Evolutionary conservation across 2,888 invertebrate species (phyloP).

Genomic region (Parascotia fuliginaria): DNA sequence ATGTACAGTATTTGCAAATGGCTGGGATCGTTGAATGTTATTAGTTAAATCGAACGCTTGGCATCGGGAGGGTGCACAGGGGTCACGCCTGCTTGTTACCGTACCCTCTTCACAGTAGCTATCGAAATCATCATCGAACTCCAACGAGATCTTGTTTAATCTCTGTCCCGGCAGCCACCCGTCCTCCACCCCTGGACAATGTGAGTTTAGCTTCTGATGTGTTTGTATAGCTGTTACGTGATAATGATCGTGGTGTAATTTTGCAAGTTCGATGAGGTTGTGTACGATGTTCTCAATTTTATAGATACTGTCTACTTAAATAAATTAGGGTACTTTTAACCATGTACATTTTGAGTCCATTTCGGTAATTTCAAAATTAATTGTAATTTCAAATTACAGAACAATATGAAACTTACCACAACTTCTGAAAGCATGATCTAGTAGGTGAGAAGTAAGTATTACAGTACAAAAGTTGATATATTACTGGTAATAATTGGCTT

Average conservation of each 20-base stretch:
- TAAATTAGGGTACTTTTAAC: neutral
- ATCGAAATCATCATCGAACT: slow-evolving; percentile 83
- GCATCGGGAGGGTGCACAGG: slow-evolving; percentile 64
- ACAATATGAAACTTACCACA: slow-evolving; percentile 57
- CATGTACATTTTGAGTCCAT: too few species aligned
- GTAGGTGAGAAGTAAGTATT: slow-evolving; percentile 18
- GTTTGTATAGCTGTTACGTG: slow-evolving; percentile 50
- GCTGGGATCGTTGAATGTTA: slow-evolving; percentile 45
- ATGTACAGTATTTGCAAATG: slow-evolving; percentile 52
- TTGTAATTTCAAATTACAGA: slow-evolving; percentile 13
- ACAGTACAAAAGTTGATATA: slow-evolving; percentile 1
- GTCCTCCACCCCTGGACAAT: slow-evolving; percentile 80
- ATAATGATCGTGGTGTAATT: slow-evolving; percentile 51
- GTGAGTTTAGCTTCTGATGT: slow-evolving; percentile 71
- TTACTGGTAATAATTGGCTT: neutral
- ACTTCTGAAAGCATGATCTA: slow-evolving; percentile 53
- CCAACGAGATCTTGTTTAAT: slow-evolving; percentile 82
- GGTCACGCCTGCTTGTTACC: slow-evolving; percentile 76
- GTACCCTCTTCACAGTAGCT: slow-evolving; percentile 81
- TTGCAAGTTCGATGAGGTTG: slow-evolving; percentile 56
- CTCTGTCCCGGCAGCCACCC: slow-evolving; percentile 85
- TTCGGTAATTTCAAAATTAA: slow-evolving; percentile 17
- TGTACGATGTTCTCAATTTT: slow-evolving; percentile 42
- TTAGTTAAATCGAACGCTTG: slow-evolving; percentile 65
- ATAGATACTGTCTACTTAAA: slow-evolving; percentile 10